Base-by-base conservation (phyloP, 2,113 vertebrate genomes). In the Serinus canaria region DNA sequence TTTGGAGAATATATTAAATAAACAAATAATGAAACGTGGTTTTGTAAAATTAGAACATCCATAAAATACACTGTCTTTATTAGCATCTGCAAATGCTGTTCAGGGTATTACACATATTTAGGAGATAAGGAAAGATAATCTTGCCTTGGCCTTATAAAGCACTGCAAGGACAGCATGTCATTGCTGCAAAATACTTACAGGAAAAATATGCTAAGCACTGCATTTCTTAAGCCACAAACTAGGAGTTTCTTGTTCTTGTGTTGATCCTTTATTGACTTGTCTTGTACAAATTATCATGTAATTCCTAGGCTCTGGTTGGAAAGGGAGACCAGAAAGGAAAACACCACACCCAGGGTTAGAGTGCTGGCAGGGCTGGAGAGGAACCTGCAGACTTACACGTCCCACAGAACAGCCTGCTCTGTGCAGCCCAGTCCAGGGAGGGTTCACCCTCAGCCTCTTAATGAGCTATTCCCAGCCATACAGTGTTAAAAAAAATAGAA, bases 41-140 rank as follows among this genome's bases (percentile, higher is more conserved):
- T 89, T 58, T 83, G 62, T 82, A 55, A 91, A 91, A 94, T 58
- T 46, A 79, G 35, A 85, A 83, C 25, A 11, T 44, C 14, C 30
- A 55, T 80, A 25, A 80, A 77, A 92, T 91, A 41, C 23, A 14
- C 66, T 49, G 30, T 35, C 50, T 85, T 77, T 89, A 66, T 69
- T 79, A 69, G 21, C 4, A 6, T 77, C 49, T 89, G 69, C 53
- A 82, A 84, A 68, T 91, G 67, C 63, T 80, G 18, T 85, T 89
- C 39, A 69, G 49, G 70, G n/a, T 83, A 76, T 94, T 94, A 79
- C 7, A 60, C 21, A 60, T 83, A 66, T 70, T 91, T 77, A 95
- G 82, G 52, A 90, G 67, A 90, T 90, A 97, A 94, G 50, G 92
- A 74, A 90, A 91, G 72, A 93, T 88, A 80, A 93, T 86, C 90